Base-by-base conservation (phyloP, 2,113 vertebrate genomes). In the Pseudorectes ferrugineus region DNA sequence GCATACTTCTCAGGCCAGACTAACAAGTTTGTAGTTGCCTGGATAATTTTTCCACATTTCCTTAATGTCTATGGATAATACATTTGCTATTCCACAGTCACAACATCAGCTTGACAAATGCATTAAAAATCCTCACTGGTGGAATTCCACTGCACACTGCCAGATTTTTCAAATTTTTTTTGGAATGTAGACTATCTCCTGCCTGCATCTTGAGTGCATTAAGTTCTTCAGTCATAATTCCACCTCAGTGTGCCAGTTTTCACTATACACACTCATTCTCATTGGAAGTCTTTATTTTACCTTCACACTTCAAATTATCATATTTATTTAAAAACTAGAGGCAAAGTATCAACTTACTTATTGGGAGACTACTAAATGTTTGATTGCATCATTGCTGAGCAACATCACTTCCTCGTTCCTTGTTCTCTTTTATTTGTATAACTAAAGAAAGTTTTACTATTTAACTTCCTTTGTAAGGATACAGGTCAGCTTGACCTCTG, bases 21-120 rank as follows among this genome's bases (percentile, higher is more conserved):
- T 59, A 77, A 88, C 85, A 93, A 83, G 92, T 92, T 94, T 22
- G 29, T 83, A 96, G 75, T 29, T 95, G 92, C 92, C 85, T 20
- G 1, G 59, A 76, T 90, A 93, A 73, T 92, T 95, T 90, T 95
- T 93, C 72, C 68, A 40, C 5, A 33, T 84, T 93, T 94, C 85
- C 59, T 73, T 93, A 66, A 71, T n/a, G 79, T 77, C 75, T 90
- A 66, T 51, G 67, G 94, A 72, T 95, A 94, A 90, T 83, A 61
- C 26, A 77, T 96, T 92, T 86, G 35, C 43, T 90, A 51, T 86
- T 93, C 75, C 51, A 79, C 40, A 92, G 82, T 88, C 95, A 94
- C 71, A 93, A 73, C 75, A 90, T 76, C 75, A 95, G 35, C 52
- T 91, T 95, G 88, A 97, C 51, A 93, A 94, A 94, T 38, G 26